A percentile compares a stretch with the other conserved stretches of the same genome.
phyloP scores from a whole-genome alignment of 2,113 vertebrate species.

The Genyomyrus donnyi region DNA sequence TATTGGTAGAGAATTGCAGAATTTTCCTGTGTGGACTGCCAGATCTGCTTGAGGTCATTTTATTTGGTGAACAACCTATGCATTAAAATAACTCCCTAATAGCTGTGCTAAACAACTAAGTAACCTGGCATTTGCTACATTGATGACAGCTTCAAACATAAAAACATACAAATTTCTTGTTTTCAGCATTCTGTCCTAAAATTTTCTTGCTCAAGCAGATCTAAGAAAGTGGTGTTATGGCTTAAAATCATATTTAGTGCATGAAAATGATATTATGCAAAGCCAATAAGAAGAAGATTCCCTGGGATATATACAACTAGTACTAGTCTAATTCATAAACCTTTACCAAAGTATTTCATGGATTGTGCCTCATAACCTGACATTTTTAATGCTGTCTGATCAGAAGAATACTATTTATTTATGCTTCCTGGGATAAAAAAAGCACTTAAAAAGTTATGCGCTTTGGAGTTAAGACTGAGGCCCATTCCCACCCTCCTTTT shows the following conservation, averaged over 20 bases:
- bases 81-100: not conserved
- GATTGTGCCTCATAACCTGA: not conserved
- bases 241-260: not conserved
- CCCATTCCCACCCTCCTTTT: not conserved
- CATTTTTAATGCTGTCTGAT: not conserved
- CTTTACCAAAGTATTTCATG: not conserved
- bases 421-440: not conserved
- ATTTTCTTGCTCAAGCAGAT: not conserved
- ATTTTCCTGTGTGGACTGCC: conserved; percentile 12
- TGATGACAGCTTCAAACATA: conserved; percentile 4
- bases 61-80: conserved; percentile 12
- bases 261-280: not conserved
- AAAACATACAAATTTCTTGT: not conserved
- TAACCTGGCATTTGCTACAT: not conserved
- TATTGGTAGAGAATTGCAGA: not conserved
- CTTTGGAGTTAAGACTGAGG: not conserved
- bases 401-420: not conserved
- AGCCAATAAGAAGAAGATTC: not conserved
- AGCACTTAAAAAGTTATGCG: not conserved
- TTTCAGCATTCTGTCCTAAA: not conserved
- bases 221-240: not conserved
- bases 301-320: not conserved
- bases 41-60: not conserved
- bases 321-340: not conserved
- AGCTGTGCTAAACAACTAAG: not conserved